Conservation (phyloP, 2,888 invertebrate species). For the Kryphioiulus occultus region DNA sequence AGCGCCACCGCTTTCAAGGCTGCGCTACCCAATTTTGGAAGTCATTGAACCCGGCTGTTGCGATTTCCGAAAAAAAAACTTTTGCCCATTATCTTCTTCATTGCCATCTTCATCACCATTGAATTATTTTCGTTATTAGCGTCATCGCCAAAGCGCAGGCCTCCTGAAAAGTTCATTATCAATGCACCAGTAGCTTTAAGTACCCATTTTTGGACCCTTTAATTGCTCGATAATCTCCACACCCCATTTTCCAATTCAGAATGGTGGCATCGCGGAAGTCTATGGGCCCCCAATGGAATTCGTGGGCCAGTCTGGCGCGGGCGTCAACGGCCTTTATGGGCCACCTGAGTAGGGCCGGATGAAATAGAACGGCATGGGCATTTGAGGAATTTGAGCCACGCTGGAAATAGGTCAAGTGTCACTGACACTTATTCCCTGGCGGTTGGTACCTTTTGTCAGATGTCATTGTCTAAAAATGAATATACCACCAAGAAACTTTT, state of each 20-base stretch:
- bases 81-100: neutral
- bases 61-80: neutral
- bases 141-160: neutral
- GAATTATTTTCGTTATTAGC: neutral
- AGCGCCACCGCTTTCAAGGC: neutral
- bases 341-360: neutral
- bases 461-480: too few relatives aligned
- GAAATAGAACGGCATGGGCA: neutral
- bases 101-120: neutral
- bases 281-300: neutral
- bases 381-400: neutral
- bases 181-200: neutral
- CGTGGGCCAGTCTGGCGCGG: neutral
- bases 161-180: neutral
- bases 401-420: neutral
- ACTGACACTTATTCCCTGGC: neutral
- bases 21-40: constrained; percentile 14
- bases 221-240: neutral
- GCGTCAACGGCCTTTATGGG: neutral
- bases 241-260: neutral
- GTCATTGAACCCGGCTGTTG: constrained; percentile 31
- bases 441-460: too few relatives aligned
- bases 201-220: neutral
- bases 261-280: neutral
- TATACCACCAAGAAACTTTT: too few relatives aligned